Evolutionary conservation across 2,113 vertebrate genomes (phyloP), one percentile per base, ranked within the genome.

Genomic region (Pterocles burchelli): DNA sequence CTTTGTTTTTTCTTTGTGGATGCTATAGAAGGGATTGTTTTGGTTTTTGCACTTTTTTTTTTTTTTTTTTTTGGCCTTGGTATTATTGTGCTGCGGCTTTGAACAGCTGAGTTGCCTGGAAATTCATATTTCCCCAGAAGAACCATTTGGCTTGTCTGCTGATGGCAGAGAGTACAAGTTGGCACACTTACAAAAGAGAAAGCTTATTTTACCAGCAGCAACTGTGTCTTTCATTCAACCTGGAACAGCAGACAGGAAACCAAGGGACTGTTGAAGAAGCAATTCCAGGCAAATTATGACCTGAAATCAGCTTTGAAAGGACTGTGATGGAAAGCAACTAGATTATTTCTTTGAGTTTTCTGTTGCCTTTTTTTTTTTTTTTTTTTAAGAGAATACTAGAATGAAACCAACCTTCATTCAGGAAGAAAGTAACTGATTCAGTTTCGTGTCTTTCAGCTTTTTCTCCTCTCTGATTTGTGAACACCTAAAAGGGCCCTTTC

Each of bases 111-210:
- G 41, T 57, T 66, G 74, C 70, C 85, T 93, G 62, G 70, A 96
- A 97, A 93, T 89, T 75, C 29, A 2, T 89, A 51, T 96, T 95
- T 91, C 62, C 89, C 93, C 91, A 82, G 54, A 95, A 95, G 74
- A 95, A 76, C 10, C 25, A 65, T 88, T 95, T 96, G 80, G 80
- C 84, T 90, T 51, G 52, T 36, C 76, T 85, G 45, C 78, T 88
- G 84, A 76, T 76, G 66, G 77, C 87, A 94, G 62, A 89, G 61
- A 87, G 16, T 46, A 46, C 25, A 72, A 28, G 36, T 2, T 95
- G 94, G 93, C 91, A 89, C 54, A 13, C 4, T 68, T 79, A 65
- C 81, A 78, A 79, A 78, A 68, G 74, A 91, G 59, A 87, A 81
- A 82, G 24, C 57, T 96, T 93, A 84, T 94, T 93, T 96, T 77